Conservation (phyloP, 2,888 invertebrate genomes). For the Peribatodes rhomboidaria region DNA sequence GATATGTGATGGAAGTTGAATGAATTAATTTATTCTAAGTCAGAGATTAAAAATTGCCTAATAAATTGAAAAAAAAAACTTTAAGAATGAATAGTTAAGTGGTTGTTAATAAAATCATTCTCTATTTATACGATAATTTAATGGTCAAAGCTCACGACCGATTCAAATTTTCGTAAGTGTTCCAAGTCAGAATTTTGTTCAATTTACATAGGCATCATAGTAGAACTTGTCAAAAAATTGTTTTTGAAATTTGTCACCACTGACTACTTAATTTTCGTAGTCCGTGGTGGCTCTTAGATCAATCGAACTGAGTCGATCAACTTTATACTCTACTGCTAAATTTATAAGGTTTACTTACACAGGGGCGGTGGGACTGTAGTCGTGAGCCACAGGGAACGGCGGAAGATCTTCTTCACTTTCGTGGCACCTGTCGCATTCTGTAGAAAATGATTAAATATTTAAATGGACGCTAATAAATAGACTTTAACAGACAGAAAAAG, state of each 20-base stretch:
- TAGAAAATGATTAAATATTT: conserved; percentile 19
- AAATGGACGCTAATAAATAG: background rate
- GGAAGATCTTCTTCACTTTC: conserved; percentile 89
- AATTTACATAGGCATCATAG: background rate
- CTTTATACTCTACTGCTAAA: background rate
- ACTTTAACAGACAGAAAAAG: too few species aligned
- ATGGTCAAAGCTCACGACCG: background rate
- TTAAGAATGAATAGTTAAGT: background rate
- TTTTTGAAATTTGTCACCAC: background rate
- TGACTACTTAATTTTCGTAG: background rate
- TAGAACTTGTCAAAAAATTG: background rate
- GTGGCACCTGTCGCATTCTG: conserved; percentile 69
- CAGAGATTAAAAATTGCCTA: conserved; percentile 2
- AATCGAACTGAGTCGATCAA: background rate
- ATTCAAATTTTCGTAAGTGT: background rate
- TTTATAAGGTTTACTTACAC: conserved; percentile 65
- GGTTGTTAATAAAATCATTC: background rate
- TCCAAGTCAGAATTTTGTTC: background rate
- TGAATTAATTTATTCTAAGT: conserved; percentile 16
- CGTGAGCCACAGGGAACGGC: conserved; percentile 88
- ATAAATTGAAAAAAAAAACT: conserved; percentile 1
- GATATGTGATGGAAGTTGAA: conserved; percentile 24
- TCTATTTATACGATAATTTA: background rate
- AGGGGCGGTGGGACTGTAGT: conserved; percentile 71
- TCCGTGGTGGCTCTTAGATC: background rate